These are phyloP conservation scores for Lethenteron reissneri DNA, from an alignment of 2,113 vertebrate genomes.

Conservation along the genomic window DNA sequence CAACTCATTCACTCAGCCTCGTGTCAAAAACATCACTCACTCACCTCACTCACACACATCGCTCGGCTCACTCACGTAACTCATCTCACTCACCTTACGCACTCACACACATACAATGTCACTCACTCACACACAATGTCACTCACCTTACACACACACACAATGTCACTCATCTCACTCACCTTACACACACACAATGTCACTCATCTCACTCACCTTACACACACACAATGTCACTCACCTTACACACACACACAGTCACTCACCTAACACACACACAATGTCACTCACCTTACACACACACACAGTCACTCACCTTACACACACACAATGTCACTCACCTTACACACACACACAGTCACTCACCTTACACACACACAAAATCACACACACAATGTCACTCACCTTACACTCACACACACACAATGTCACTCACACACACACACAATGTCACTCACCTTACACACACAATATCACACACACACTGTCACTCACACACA, in stretches of 20 bases:
- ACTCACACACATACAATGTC: background rate
- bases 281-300: background rate
- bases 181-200: background rate
- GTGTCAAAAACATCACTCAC: no score
- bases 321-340: no score
- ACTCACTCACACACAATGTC: background rate
- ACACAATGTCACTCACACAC: background rate
- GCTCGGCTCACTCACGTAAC: no score
- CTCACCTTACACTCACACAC: constrained; percentile 3
- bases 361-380: no score
- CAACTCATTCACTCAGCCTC: no score
- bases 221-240: background rate
- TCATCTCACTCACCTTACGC: background rate
- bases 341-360: background rate
- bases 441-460: background rate
- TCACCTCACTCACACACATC: background rate
- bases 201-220: background rate
- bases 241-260: background rate
- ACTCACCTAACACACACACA: background rate
- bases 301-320: background rate
- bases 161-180: background rate
- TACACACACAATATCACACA: no score
- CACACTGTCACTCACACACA: no score
- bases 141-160: background rate
- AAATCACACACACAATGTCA: background rate